Evolutionary conservation across 2,888 invertebrate species (phyloP), one percentile per base, ranked within the genome.

Genomic region (Acrobasis suavella): DNA sequence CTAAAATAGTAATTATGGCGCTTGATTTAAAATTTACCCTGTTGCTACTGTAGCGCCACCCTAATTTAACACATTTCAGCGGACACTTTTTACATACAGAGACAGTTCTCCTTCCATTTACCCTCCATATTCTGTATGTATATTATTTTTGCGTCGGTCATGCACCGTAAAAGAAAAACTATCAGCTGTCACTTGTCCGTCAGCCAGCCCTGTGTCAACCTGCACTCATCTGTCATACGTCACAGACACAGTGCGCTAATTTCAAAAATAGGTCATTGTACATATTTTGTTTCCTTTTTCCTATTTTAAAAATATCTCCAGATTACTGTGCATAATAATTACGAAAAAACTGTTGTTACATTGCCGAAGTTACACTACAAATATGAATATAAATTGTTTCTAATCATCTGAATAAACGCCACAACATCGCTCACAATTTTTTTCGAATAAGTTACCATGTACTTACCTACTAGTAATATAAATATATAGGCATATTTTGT

Each of bases 191-290:
- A 42, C 14, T 42, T 42, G 42, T 10, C 7, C n/a, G 12, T 46
- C 32, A 32, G n/a, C n/a, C n/a, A n/a, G n/a, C n/a, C n/a, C n/a
- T n/a, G n/a, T 32, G 32, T 32, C 8, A 32, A 0, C 7, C 7
- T 32, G 7, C 7, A 22, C 0, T 32, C 46, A 14, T 9, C 46
- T 46, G 46, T 46, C 46, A 46, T 3, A 12, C n/a, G n/a, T n/a
- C n/a, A 12, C 42, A 22, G 22, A 22, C 22, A 22, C 32, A 32
- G n/a, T 46, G 46, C 46, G 46, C 46, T 46, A 46, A 46, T 46
- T 46, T 46, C 46, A 46, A 46, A 46, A 46, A n/a, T 46, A 46
- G 46, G 46, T 46, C 46, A 46, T 5, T 46, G 46, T 46, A n/a
- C n/a, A n/a, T n/a, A n/a, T 46, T 42, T 46, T n/a, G 46, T 46